Evolutionary conservation across 2,888 invertebrate species (phyloP).

Genomic region (Xylota sylvarum): DNA sequence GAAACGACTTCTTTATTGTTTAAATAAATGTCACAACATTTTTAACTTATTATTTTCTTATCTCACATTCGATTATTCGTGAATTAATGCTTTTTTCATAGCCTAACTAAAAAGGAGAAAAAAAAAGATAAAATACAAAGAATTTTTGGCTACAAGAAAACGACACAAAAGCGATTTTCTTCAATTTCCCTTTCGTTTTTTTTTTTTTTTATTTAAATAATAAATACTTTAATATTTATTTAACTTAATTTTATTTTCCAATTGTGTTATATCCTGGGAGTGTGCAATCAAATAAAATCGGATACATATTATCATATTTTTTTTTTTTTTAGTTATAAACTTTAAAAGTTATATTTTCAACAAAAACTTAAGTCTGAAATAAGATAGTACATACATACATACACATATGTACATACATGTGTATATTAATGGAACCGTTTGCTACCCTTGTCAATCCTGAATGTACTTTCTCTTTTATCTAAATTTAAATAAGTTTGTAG

Average conservation of each 20-base stretch:
- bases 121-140: slow-evolving; percentile 24
- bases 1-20: slow-evolving; percentile 36
- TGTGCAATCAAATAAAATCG: slow-evolving; percentile 26
- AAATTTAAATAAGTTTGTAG: slow-evolving; percentile 14
- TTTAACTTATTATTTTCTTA: slow-evolving; percentile 52
- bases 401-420: not conserved
- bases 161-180: slow-evolving; percentile 6
- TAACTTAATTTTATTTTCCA: slow-evolving; percentile 44
- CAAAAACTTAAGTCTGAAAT: slow-evolving; percentile 15
- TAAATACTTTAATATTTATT: slow-evolving; percentile 47
- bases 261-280: slow-evolving; percentile 29
- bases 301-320: slow-evolving; percentile 14
- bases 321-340: slow-evolving; percentile 34
- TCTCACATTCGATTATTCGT: slow-evolving; percentile 47
- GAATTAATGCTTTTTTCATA: slow-evolving; percentile 54
- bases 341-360: slow-evolving; percentile 36
- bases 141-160: slow-evolving; percentile 28
- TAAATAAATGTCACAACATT: slow-evolving; percentile 62
- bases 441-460: slow-evolving; percentile 20
- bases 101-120: slow-evolving; percentile 38
- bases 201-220: slow-evolving; percentile 29
- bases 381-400: slow-evolving; percentile 4
- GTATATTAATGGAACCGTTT: slow-evolving; percentile 30
- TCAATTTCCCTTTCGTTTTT: not conserved
- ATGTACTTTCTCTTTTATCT: not conserved